These are phyloP conservation scores for Lobophora halterata DNA, from an alignment of 2,888 invertebrate genomes.

Conservation along the genomic window DNA sequence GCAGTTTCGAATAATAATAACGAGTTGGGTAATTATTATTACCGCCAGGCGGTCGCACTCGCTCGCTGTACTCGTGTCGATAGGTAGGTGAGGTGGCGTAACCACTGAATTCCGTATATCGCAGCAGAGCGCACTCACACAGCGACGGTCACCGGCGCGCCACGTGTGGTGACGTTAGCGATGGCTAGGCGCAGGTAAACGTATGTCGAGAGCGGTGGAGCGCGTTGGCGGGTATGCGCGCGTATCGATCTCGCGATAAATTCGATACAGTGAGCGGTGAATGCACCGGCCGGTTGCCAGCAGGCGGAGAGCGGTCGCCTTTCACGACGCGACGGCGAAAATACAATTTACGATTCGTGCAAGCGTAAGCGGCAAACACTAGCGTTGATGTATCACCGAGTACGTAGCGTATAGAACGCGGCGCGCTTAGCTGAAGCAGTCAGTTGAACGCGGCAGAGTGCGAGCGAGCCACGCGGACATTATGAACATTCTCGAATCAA, in stretches of 20 bases:
- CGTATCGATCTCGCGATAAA: slow-evolving; percentile 74
- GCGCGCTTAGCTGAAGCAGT: slow-evolving; percentile 13
- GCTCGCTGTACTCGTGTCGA: slow-evolving; percentile 36
- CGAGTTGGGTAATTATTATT: slow-evolving; percentile 68
- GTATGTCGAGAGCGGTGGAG: slow-evolving; percentile 33
- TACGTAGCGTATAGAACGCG: slow-evolving; percentile 33
- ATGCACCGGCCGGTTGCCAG: slow-evolving; percentile 58
- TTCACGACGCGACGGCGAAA: slow-evolving; percentile 64
- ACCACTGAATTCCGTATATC: slow-evolving; percentile 67
- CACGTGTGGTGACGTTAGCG: slow-evolving; percentile 67
- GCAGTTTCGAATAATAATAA: slow-evolving; percentile 62
- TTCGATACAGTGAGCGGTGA: slow-evolving; percentile 71
- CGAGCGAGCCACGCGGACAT: slow-evolving; percentile 56
- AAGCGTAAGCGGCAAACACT: slow-evolving; percentile 38
- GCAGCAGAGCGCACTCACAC: slow-evolving; percentile 46
- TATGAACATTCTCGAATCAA: slow-evolving; percentile 69
- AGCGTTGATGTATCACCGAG: slow-evolving; percentile 31
- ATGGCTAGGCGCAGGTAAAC: slow-evolving; percentile 52
- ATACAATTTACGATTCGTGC: slow-evolving; percentile 60
- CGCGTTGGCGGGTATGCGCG: slow-evolving; percentile 50
- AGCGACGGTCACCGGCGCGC: slow-evolving; percentile 44
- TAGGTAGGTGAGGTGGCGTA: slow-evolving; percentile 68
- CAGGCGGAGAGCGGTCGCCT: slow-evolving; percentile 56
- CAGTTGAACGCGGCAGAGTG: slow-evolving; percentile 35
- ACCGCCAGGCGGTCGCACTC: slow-evolving; percentile 57